These are phyloP conservation scores for Jordanella pulchra DNA, from an alignment of 2,797 vertebrate genomes.

Conservation along the genomic window DNA sequence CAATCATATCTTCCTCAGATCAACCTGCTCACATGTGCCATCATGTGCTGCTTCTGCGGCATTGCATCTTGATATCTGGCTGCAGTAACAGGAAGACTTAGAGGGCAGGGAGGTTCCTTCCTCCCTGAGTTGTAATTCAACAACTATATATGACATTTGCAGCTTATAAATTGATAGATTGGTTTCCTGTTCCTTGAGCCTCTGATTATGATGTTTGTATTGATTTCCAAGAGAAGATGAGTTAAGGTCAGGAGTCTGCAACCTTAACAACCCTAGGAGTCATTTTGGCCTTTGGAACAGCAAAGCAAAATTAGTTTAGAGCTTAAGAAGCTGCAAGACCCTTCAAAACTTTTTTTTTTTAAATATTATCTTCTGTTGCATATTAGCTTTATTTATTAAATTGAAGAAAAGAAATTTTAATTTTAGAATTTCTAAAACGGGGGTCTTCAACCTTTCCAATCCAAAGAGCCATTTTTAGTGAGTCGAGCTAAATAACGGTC, in stretches of 20 bases:
- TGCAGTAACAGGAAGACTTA: neutral
- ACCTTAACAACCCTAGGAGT: too few species aligned
- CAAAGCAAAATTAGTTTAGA: too few species aligned
- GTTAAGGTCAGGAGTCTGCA: too few species aligned
- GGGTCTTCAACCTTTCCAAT: too few species aligned
- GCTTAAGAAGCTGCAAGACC: too few species aligned
- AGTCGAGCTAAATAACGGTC: too few species aligned
- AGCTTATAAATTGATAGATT: too few species aligned
- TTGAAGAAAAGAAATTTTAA: neutral
- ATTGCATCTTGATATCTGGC: conserved; percentile 38
- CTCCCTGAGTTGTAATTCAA: too few species aligned
- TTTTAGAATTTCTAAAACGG: too few species aligned
- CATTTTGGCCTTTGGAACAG: too few species aligned
- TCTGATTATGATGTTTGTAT: neutral
- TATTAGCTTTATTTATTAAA: neutral
- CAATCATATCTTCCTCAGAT: neutral
- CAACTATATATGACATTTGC: neutral
- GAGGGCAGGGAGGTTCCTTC: neutral
- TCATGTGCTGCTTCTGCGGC: conserved; percentile 54
- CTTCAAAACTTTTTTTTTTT: neutral
- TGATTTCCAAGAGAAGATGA: neutral
- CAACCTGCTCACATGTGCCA: conserved; percentile 59
- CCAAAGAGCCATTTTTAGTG: too few species aligned
- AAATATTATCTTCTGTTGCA: neutral
- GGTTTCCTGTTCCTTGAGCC: neutral